Evolutionary conservation across 2,113 vertebrate species (phyloP), one percentile per base, ranked within the genome.

Genomic region (Gymnarchus niloticus): DNA sequence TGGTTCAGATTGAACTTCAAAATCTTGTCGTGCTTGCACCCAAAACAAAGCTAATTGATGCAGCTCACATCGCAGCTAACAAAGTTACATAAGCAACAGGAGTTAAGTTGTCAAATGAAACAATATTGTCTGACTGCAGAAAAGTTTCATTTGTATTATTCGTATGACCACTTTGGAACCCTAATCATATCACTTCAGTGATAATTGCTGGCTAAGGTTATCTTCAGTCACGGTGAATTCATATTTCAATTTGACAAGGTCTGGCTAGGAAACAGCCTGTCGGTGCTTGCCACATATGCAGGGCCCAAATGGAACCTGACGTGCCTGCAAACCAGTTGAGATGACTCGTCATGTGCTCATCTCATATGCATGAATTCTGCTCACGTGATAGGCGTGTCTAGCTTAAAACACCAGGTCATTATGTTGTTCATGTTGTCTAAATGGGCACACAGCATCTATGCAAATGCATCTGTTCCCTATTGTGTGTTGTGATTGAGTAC

Each of bases 71-170:
- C 23, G 12, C 3, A 9, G 21, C 25, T 56, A 69, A n/a, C 65
- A 21, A 5, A 41, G 51, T 85, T 85, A 56, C 48, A 56, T 85
- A 85, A 85, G 49, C 23, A 21, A 51, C 83, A 73, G 21, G 7
- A 59, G 59, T 52, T 54, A 48, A 78, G 37, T 56, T 37, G 33
- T 77, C 52, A 78, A n/a, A 77, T 78, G n/a, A 80, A 51, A 77
- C 23, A 2, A 49, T 56, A 77, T 78, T 56, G 51, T 78, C 78
- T 85, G 33, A 85, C 49, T 37, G 84, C 51, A 41, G 14, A 73
- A 84, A 23, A 21, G 69, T 78, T 85, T 80, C n/a, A 23, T 56
- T 56, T n/a, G n/a, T 49, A 73, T 85, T 56, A 78, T 78, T 57
- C 73, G 56, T 69, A 33, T 10, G 7, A 3, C 0, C 5, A 23